Base-by-base conservation (phyloP, 1,140 invertebrate genomes). In the Apocrypta bakeri region DNA sequence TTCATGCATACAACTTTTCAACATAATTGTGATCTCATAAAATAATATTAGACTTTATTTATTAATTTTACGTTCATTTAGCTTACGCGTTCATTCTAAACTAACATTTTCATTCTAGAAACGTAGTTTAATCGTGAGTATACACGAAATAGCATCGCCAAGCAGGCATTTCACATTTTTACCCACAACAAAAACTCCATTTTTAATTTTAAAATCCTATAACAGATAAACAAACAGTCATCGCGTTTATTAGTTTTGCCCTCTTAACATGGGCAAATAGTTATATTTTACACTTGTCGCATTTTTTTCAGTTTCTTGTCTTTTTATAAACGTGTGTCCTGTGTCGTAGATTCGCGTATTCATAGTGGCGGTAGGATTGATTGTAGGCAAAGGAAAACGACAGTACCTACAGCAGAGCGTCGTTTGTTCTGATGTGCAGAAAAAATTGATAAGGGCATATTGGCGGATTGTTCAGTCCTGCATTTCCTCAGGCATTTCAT, bases 401-500 rank as follows among this genome's bases (percentile, higher is more conserved):
- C 88, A 88, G 83, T 90, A 88, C 86, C 88, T 88, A 87, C 85
- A 86, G 82, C 87, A 88, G 80, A 88, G 87, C 87, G 86, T 87
- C 87, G 87, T 86, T 87, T 87, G 83, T 86, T 90, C 80, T 83
- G 84, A 88, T 87, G 87, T 88, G 87, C 85, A 87, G 86, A 87
- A 86, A 87, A 88, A 85, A 85, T 88, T 85, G 82, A 80, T 85
- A 85, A 74, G 85, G 77, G 81, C 85, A 84, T 84, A 81, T 80
- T 85, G 83, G 83, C 71, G 83, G 66, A 80, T 87, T 79, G 88
- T 90, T 92, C 91, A 96, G 93, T 99, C 98, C 94, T 99, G 98
- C 98, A 99, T 99, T 88, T 99, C 98, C 92, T 99, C 98, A 56
- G 97, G 97, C 86, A 99, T 95, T 92, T 98, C 98, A 89, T 99